Conservation (phyloP, 1,140 invertebrate species). For the Orchesella cincta region DNA sequence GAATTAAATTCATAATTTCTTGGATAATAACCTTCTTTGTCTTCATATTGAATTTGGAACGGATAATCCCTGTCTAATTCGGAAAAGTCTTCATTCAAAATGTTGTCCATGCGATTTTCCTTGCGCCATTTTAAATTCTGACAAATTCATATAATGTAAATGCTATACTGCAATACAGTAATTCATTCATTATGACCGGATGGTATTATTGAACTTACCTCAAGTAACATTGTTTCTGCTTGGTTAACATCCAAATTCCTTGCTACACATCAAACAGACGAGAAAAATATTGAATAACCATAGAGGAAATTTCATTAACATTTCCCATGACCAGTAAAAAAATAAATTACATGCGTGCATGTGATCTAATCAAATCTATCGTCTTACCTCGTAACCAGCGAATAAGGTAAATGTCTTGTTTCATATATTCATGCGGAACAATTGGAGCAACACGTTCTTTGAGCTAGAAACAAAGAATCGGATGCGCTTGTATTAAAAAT, state of each 20-base stretch:
- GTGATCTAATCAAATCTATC: neutral
- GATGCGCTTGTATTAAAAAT: no score
- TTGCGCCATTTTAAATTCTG: conserved; percentile 5
- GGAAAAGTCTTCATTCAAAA: neutral
- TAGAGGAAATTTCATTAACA: neutral
- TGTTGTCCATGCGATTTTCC: conserved; percentile 3
- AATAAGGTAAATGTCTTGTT: neutral
- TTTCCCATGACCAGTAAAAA: neutral
- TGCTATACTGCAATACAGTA: no score
- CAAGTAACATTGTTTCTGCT: neutral
- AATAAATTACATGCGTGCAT: neutral
- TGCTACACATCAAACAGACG: neutral
- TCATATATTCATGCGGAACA: neutral
- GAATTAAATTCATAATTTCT: neutral
- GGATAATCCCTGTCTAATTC: neutral
- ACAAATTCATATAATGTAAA: no score
- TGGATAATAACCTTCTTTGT: neutral
- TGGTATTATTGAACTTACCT: no score
- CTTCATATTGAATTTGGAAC: neutral
- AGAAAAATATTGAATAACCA: neutral
- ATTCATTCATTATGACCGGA: no score
- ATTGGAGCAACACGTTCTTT: neutral
- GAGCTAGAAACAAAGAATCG: neutral
- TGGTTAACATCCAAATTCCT: neutral
- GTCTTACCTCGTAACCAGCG: neutral